phyloP scores from a whole-genome alignment of 2,888 invertebrate genomes.

The Standfussiana lucernea region DNA sequence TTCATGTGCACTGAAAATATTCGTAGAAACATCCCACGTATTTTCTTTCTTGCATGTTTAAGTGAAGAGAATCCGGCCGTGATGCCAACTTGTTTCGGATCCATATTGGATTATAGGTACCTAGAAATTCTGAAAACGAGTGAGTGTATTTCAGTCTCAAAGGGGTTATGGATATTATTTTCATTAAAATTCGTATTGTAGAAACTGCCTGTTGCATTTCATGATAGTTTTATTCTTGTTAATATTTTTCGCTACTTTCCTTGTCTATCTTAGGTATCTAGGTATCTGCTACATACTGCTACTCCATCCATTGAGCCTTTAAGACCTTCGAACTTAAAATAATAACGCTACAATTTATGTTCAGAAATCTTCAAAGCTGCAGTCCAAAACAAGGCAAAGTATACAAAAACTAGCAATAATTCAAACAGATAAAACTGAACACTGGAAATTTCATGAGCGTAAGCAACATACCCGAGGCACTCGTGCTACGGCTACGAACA shows the following conservation, averaged over 20 bases:
- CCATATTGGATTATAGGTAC: constrained; percentile 38
- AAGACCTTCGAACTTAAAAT: constrained; percentile 7
- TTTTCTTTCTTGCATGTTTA: constrained; percentile 73
- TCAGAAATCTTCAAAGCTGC: constrained; percentile 10
- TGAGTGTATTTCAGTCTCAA: background rate
- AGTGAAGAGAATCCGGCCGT: constrained; percentile 65
- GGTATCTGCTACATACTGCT: background rate
- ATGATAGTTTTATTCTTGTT: background rate
- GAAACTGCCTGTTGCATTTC: constrained; percentile 20
- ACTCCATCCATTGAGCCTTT: background rate
- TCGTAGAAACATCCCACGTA: constrained; percentile 69
- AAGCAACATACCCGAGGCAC: constrained; percentile 68
- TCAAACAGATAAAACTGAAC: constrained; percentile 64
- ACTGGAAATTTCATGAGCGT: constrained; percentile 67
- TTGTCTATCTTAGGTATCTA: no score
- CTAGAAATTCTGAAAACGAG: background rate
- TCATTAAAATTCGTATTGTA: background rate
- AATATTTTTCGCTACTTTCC: background rate
- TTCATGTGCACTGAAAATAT: constrained; percentile 70
- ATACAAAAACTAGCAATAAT: constrained; percentile 60
- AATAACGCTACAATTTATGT: constrained; percentile 27
- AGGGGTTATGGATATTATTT: background rate
- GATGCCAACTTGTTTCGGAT: constrained; percentile 61
- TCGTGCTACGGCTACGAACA: constrained; percentile 61
- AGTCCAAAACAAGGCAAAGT: constrained; percentile 17